Evolutionary conservation across 2,113 vertebrate species (phyloP).

Genomic region (Indri indri): DNA sequence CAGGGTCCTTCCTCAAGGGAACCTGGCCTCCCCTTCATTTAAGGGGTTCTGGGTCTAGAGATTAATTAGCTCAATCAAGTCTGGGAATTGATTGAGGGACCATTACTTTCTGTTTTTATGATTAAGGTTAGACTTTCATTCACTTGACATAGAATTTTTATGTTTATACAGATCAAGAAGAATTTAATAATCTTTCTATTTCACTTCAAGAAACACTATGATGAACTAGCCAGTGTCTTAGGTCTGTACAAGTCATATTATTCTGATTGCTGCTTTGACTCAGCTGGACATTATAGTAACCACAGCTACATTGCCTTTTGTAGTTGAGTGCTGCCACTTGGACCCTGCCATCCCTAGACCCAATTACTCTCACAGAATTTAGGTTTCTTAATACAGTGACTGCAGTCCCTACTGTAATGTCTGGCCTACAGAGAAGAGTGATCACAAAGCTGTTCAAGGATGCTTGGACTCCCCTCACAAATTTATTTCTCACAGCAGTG

Average conservation of each 20-base stretch:
- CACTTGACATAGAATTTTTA: not conserved
- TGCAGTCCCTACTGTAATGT: not conserved
- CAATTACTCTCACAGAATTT: not conserved
- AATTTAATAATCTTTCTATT: not conserved
- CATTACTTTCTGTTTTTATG: not conserved
- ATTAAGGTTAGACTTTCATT: not conserved
- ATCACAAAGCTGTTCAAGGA: not conserved
- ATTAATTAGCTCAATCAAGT: not conserved
- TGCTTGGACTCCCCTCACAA: not conserved
- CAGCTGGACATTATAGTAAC: not conserved
- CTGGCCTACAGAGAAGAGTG: not conserved
- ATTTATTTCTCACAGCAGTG: not conserved
- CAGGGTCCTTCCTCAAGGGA: not conserved
- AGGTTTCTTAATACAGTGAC: not conserved
- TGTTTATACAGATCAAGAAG: not conserved
- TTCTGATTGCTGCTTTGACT: not conserved
- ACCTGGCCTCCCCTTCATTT: not conserved
- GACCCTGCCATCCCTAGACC: too few relatives aligned
- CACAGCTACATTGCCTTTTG: not conserved
- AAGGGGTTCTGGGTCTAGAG: not conserved
- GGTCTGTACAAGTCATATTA: not conserved
- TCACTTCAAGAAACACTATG: not conserved
- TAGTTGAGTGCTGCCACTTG: not conserved
- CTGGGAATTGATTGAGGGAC: not conserved
- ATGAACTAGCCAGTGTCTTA: not conserved